Evolutionary conservation across 2,113 vertebrate species (phyloP), one percentile per base, ranked within the genome.

Genomic region (Grantiella picta): DNA sequence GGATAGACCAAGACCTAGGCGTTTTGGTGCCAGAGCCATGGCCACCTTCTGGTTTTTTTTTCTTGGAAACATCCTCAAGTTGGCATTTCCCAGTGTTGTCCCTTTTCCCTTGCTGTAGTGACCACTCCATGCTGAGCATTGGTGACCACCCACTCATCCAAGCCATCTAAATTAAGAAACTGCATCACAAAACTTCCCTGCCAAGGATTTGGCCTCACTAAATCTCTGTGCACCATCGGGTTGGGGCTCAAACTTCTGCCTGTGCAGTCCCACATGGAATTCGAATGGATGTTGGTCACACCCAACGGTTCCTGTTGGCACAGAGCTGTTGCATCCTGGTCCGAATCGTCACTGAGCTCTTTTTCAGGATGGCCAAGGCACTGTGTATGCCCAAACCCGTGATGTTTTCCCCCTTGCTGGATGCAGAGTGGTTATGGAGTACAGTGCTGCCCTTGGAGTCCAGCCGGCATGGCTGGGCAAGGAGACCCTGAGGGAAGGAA

Each of bases 251-350:
- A 13, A 50, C 50, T 66, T 68, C 20, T 31, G 36, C 80, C 24
- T 27, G 36, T 0, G 0, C 31, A 3, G 27, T 47, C 42, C 53
- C 1, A 0, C 0, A 0, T 21, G 40, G 71, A 12, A 7, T 60
- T 71, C 0, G 0, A 7, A 3, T 5, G 16, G 45, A 33, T 5
- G 0, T 25, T 20, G 36, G 1, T 50, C 10, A 4, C 28, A 23
- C 52, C 53, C 1, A 0, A 0, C 28, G 5, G 81, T 2, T 2
- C 45, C 31, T 0, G 0, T 47, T 0, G 0, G 14, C 35, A 33
- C 49, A n/a, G 23, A 80, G 13, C 21, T 2, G 2, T 50, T 36
- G 45, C 27, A 22, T 21, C 52, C 82, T 33, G 28, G 7, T 52
- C 60, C 50, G 29, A 11, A 57, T 16, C 20, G 3, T 35, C 12